Evolutionary conservation across 2,113 vertebrate species (phyloP).

Genomic region (Ailuropoda melanoleuca): DNA sequence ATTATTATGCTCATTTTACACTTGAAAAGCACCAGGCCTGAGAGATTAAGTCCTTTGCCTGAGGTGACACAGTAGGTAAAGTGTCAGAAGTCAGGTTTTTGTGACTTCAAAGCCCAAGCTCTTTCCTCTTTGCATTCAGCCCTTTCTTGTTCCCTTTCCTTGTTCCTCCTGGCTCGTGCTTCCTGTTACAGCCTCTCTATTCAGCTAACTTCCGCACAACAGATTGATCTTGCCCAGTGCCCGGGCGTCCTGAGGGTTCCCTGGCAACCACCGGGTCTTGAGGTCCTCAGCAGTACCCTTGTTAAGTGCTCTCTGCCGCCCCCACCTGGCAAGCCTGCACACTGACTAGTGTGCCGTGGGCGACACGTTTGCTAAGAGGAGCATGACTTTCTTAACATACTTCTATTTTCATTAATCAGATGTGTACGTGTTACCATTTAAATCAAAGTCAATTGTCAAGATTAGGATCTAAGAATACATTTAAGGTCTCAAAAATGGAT

Average conservation of each 20-base stretch:
- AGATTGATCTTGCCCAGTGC: neutral
- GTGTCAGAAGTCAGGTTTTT: slow-evolving; percentile 8
- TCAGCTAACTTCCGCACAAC: slow-evolving; percentile 28
- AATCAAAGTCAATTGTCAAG: slow-evolving; percentile 20
- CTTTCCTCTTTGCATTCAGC: slow-evolving; percentile 1
- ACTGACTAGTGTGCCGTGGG: neutral
- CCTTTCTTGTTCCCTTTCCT: slow-evolving; percentile 18
- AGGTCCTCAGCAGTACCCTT: neutral
- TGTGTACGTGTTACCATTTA: neutral
- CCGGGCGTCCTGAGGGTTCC: neutral
- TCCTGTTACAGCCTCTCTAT: neutral
- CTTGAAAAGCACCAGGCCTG: neutral
- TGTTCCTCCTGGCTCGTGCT: slow-evolving; percentile 17
- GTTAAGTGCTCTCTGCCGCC: slow-evolving; percentile 52
- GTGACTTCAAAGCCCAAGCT: slow-evolving; percentile 29
- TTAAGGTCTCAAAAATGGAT: neutral
- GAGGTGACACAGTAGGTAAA: neutral
- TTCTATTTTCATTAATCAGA: neutral
- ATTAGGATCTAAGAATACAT: neutral
- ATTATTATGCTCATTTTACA: neutral
- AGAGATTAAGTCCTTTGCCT: neutral
- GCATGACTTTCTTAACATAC: neutral
- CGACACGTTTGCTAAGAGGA: neutral
- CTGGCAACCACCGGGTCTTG: neutral
- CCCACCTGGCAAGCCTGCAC: slow-evolving; percentile 11